Conservation (phyloP, 2,888 invertebrate genomes). For the Rhodophaea formosa region DNA sequence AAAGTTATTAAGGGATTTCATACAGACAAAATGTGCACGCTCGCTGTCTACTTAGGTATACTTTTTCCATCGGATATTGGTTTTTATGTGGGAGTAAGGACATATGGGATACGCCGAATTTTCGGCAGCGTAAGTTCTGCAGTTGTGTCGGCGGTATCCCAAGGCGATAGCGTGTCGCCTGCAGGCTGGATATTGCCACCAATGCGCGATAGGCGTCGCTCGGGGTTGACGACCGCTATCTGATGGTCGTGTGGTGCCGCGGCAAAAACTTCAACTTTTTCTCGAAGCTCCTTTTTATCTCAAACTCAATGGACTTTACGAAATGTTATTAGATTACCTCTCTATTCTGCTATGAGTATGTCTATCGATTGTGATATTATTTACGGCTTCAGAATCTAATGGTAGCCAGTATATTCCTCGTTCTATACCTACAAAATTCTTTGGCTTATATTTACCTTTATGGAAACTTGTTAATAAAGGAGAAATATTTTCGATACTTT, state of each 20-base stretch:
- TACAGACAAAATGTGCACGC: no score
- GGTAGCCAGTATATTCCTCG: no score
- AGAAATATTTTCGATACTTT: no score
- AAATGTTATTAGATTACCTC: neutral
- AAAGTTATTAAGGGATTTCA: no score
- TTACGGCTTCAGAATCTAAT: no score
- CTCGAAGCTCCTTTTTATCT: conserved; percentile 6
- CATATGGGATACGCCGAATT: neutral
- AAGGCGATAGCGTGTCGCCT: conserved; percentile 31
- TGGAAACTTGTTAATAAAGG: no score
- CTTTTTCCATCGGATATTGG: no score
- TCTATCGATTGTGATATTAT: no score
- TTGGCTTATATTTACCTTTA: no score
- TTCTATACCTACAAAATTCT: no score
- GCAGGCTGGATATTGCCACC: conserved; percentile 31
- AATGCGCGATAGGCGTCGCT: conserved; percentile 35
- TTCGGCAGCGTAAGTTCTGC: neutral
- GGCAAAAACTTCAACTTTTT: conserved; percentile 9
- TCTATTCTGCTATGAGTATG: neutral
- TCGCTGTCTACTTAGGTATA: no score
- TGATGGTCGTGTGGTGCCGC: conserved; percentile 31
- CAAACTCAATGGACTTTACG: neutral
- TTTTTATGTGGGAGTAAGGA: no score
- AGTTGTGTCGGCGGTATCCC: neutral
- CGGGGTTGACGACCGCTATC: conserved; percentile 48